Evolutionary conservation across 1,140 invertebrate genomes (phyloP).

Genomic region (Drosophila lacertosa): DNA sequence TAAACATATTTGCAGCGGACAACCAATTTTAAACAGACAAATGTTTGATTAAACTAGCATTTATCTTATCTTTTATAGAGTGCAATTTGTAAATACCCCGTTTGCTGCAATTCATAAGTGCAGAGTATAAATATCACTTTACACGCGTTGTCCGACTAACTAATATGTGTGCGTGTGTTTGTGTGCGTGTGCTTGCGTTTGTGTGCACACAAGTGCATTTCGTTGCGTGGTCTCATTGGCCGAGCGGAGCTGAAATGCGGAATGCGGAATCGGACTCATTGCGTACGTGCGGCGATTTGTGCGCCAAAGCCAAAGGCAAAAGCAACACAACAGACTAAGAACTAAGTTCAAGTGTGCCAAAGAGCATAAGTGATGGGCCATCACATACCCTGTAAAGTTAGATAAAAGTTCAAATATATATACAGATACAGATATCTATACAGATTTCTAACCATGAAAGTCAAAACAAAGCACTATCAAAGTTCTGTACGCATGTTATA

Average conservation of each 20-base stretch:
- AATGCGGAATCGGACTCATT: conserved; percentile 47
- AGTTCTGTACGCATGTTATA: background rate
- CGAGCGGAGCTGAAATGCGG: conserved; percentile 3
- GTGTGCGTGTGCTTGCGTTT: conserved; percentile 17
- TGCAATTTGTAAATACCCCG: background rate
- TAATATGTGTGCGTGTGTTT: conserved; percentile 20
- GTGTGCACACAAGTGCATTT: conserved; percentile 36
- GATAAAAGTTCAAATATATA: background rate
- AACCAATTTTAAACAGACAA: too few relatives aligned
- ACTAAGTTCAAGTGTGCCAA: background rate
- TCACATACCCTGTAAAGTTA: conserved; percentile 1
- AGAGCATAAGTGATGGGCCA: background rate
- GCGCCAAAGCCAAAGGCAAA: conserved; percentile 34
- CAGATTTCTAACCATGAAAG: too few relatives aligned
- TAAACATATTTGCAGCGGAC: too few relatives aligned
- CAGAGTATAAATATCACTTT: conserved; percentile 60
- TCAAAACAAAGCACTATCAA: background rate
- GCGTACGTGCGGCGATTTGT: conserved; percentile 71
- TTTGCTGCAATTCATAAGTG: background rate
- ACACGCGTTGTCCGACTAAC: conserved; percentile 44
- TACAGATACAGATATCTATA: background rate
- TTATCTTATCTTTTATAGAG: background rate
- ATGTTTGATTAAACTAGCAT: too few relatives aligned
- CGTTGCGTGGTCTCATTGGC: conserved; percentile 21
- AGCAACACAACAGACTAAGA: conserved; percentile 16